phyloP scores from a whole-genome alignment of 1,140 invertebrate species.

The Penaeus vannamei region DNA sequence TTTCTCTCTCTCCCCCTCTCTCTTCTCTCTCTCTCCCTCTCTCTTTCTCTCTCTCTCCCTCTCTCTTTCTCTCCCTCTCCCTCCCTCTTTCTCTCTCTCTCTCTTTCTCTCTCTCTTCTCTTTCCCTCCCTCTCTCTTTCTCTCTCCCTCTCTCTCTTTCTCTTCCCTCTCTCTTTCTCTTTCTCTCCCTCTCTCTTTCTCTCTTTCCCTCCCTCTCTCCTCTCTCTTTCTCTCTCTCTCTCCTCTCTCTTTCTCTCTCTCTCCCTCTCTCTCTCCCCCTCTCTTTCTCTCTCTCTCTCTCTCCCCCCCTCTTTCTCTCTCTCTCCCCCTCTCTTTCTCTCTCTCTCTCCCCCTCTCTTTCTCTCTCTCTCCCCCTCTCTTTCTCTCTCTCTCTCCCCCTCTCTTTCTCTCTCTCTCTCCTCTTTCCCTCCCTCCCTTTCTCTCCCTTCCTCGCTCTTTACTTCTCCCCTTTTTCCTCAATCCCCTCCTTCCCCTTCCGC shows the following conservation, averaged over 20 bases:
- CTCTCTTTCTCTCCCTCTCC: neutral
- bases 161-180: neutral
- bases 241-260: neutral
- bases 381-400: neutral
- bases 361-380: conserved; percentile 12
- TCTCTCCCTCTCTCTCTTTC: neutral
- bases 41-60: neutral
- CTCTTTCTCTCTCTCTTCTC: too few species aligned
- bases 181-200: conserved; percentile 7
- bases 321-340: neutral
- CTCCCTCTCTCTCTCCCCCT: neutral
- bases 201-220: neutral
- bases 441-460: neutral
- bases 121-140: neutral
- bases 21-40: neutral
- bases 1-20: neutral
- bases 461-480: neutral
- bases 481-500: neutral
- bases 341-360: neutral
- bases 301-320: neutral
- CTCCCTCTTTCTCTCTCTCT: neutral
- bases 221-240: neutral
- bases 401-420: neutral
- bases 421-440: neutral
- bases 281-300: neutral